Percentiles rank a stretch among this genome's conserved stretches.
Evolutionary conservation across 2,113 vertebrate species (phyloP).

Genomic region (Nesoenas mayeri): DNA sequence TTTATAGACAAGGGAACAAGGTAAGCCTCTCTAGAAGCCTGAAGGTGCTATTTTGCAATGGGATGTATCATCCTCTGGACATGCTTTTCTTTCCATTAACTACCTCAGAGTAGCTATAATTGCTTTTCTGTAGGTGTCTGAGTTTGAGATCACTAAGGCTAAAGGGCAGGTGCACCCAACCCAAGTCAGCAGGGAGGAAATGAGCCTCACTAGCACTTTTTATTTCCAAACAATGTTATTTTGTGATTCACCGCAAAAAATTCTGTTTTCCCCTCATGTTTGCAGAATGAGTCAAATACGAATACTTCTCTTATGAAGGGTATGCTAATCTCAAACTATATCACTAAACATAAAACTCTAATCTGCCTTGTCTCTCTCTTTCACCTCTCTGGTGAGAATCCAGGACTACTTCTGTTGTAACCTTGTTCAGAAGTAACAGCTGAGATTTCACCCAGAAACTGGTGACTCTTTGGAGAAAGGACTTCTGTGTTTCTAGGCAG

Average conservation of each 20-base stretch:
- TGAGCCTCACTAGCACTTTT: background rate
- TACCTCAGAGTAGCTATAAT: background rate
- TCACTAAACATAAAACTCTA: background rate
- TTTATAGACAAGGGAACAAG: background rate
- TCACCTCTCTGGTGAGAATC: background rate
- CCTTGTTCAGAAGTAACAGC: background rate
- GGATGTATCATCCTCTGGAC: background rate
- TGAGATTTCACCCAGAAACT: background rate
- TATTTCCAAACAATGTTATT: background rate
- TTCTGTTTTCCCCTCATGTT: background rate
- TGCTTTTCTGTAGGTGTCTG: slow-evolving; percentile 1
- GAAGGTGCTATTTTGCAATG: background rate
- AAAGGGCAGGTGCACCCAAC: background rate
- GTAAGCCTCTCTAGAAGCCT: background rate
- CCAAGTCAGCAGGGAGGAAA: background rate
- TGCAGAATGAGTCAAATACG: slow-evolving; percentile 29
- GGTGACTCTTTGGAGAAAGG: background rate
- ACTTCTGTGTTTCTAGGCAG: background rate
- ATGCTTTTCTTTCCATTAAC: background rate
- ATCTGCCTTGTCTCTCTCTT: background rate
- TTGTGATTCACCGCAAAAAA: slow-evolving; percentile 37
- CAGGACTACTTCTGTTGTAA: background rate
- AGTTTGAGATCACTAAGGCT: slow-evolving; percentile 3
- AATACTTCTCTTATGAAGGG: background rate
- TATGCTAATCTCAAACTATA: background rate